Percentiles rank a stretch among this genome's conserved stretches.
Conservation (phyloP, 2,888 invertebrate species). For the Chydorus sphaericus region DNA sequence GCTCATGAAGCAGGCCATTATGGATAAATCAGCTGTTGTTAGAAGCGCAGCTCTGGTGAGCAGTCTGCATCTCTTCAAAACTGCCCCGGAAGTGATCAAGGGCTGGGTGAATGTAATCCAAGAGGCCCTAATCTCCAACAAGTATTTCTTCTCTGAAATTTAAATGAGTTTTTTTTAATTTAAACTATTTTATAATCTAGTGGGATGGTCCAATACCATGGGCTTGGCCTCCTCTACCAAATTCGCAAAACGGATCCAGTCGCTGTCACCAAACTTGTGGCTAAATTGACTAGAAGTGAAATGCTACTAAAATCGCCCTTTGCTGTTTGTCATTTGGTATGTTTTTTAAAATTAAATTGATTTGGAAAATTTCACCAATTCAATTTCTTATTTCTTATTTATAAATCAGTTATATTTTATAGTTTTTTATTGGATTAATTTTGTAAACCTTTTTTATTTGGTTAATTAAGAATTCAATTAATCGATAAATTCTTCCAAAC, state of each 20-base stretch:
- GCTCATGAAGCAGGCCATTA: constrained; percentile 99
- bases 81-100: constrained; percentile 82
- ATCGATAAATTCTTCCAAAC: no score
- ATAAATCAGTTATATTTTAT: no score
- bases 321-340: constrained; percentile 81
- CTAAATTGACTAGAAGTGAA: constrained; percentile 70
- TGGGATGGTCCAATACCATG: constrained; percentile 94
- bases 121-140: constrained; percentile 77
- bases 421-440: no score
- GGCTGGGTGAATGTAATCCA: constrained; percentile 99
- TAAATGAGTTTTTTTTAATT: neutral
- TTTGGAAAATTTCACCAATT: neutral
- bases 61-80: constrained; percentile 58
- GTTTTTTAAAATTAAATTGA: constrained; percentile 22
- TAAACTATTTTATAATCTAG: constrained; percentile 29
- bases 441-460: no score
- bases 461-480: no score
- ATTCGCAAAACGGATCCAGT: constrained; percentile 85
- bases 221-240: constrained; percentile 85
- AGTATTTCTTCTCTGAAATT: constrained; percentile 29
- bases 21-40: constrained; percentile 81
- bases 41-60: constrained; percentile 95
- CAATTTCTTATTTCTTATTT: no score
- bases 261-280: constrained; percentile 89
- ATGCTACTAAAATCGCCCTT: constrained; percentile 82